These are phyloP conservation scores for Odontamblyopus lacepedii DNA, from an alignment of 2,797 vertebrate genomes.

Conservation along the genomic window DNA sequence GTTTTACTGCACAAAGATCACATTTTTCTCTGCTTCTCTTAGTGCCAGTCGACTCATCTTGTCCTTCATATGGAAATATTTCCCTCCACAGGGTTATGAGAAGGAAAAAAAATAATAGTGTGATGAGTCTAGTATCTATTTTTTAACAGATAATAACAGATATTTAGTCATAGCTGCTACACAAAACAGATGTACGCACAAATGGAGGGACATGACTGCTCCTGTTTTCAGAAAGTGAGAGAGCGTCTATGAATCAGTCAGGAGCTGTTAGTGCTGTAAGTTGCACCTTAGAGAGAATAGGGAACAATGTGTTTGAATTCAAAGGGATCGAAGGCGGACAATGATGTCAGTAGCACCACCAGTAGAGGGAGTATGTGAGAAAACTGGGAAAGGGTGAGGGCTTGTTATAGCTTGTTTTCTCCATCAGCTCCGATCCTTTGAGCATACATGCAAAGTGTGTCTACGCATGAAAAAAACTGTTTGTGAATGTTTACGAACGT, in stretches of 20 bases:
- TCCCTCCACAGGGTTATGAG: neutral
- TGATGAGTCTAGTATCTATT: neutral
- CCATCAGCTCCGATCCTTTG: conserved; percentile 4
- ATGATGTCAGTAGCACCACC: conserved; percentile 21
- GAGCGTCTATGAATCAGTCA: conserved; percentile 12
- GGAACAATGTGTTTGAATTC: neutral
- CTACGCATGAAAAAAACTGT: conserved; percentile 26
- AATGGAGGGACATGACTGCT: neutral
- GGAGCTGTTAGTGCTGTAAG: conserved; percentile 10
- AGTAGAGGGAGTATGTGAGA: conserved; percentile 27
- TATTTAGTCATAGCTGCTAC: conserved; percentile 1
- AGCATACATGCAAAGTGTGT: conserved; percentile 33
- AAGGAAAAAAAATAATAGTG: neutral
- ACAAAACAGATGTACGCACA: neutral
- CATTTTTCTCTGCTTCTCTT: conserved; percentile 25
- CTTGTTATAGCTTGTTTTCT: neutral
- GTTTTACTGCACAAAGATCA: conserved; percentile 12
- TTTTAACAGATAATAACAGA: neutral
- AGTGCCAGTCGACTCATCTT: conserved; percentile 5
- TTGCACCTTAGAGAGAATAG: conserved; percentile 5
- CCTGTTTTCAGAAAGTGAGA: conserved; percentile 7
- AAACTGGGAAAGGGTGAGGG: conserved; percentile 4
- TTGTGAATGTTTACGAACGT: neutral
- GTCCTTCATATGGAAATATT: conserved; percentile 26
- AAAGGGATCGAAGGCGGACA: conserved; percentile 5